Evolutionary conservation across 2,888 invertebrate species (phyloP), one percentile per base, ranked within the genome.

Genomic region (Metacarcinus magister): DNA sequence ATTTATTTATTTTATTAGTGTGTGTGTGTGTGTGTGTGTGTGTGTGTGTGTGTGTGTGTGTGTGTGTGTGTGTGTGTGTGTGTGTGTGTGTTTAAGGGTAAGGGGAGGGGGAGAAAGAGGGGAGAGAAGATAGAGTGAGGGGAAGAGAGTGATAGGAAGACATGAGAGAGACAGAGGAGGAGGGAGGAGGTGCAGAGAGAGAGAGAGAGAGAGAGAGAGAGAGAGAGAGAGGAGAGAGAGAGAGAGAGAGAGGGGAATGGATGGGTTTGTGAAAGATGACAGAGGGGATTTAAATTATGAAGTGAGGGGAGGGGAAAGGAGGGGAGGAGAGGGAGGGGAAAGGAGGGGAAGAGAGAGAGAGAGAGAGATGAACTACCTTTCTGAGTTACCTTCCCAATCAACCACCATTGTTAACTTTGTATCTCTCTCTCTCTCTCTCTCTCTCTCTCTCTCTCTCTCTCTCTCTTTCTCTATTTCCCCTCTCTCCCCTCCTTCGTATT

Each of bases 401-500:
- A 67, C 67, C 67, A 23, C 67, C n/a, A 67, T 67, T 67, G 67
- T 67, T 2, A 67, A 67, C 67, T 67, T 67, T 67, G n/a, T n/a
- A 67, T n/a, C 1, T 67, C 67, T 67, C n/a, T n/a, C 67, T 67
- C 67, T 67, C 67, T 67, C 67, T n/a, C 67, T 67, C n/a, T n/a
- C n/a, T 67, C 67, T 67, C 67, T 67, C 67, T 67, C 67, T 67
- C 67, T n/a, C 67, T 67, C 67, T n/a, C 67, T 67, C 67, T 67
- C 67, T 67, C 67, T n/a, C 67, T 67, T n/a, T n/a, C 67, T 67
- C 60, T 23, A 5, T 60, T 19, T 60, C 60, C 2, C 60, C 23
- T 23, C 60, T 23, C 60, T 23, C 60, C 16, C 23, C 23, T 16
- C 60, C 60, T 60, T 3, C 23, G 3, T n/a, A 67, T n/a, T 67